These are phyloP conservation scores for Drosophila sechellia DNA, from an alignment of 1,140 invertebrate species.

Conservation along the genomic window DNA sequence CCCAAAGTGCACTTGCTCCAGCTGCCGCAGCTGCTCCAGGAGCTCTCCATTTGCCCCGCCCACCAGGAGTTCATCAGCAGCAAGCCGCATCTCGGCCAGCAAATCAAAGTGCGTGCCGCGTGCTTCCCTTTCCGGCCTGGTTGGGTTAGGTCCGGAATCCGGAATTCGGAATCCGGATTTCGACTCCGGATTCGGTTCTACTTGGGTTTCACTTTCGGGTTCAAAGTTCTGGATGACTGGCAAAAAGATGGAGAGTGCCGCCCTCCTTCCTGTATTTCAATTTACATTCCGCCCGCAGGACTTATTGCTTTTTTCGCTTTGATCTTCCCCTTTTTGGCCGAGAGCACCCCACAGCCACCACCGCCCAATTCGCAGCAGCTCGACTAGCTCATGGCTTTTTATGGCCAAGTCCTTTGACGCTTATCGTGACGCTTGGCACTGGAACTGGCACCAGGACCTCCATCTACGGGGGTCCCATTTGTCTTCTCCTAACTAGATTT, in stretches of 20 bases:
- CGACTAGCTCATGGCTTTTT: constrained; percentile 29
- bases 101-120: constrained; percentile 73
- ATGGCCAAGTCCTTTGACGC: constrained; percentile 71
- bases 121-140: constrained; percentile 62
- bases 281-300: constrained; percentile 74
- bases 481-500: constrained; percentile 71
- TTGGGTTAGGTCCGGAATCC: constrained; percentile 59
- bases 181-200: constrained; percentile 7
- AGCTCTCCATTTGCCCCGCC: constrained; percentile 18
- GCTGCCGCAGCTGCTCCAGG: constrained; percentile 16
- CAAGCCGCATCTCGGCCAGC: constrained; percentile 33
- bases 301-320: constrained; percentile 77
- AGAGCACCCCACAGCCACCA: background rate
- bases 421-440: constrained; percentile 59
- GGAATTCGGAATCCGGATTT: background rate
- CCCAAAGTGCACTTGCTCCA: constrained; percentile 62
- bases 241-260: background rate
- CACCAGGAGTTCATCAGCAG: constrained; percentile 33
- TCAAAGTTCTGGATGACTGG: constrained; percentile 23
- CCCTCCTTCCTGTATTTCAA: constrained; percentile 64
- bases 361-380: background rate
- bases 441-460: constrained; percentile 25
- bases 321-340: constrained; percentile 49
- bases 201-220: constrained; percentile 20
- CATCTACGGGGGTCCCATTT: constrained; percentile 30